Conservation (phyloP, 2,888 invertebrate species). For the Dryococelus australis region DNA sequence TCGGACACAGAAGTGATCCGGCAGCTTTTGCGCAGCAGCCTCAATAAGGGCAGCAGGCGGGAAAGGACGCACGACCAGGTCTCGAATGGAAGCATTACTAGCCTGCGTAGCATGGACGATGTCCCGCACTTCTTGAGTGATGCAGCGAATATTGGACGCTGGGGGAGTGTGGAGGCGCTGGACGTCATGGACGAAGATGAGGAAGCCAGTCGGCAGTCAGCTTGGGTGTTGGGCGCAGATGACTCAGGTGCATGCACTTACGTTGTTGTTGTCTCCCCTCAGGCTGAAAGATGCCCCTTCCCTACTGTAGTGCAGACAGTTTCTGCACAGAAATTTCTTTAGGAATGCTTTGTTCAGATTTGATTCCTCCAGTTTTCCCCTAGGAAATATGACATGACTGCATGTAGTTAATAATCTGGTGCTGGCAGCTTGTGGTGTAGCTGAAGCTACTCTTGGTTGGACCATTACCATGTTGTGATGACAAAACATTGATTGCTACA, state of each 20-base stretch:
- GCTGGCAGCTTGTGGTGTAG: no score
- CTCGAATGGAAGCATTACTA: constrained; percentile 39
- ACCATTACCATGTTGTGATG: no score
- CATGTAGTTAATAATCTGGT: no score
- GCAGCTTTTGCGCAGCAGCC: not conserved
- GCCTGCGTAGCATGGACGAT: constrained; percentile 53
- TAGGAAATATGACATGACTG: no score
- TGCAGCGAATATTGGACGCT: constrained; percentile 53
- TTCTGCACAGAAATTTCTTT: no score
- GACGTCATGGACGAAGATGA: not conserved
- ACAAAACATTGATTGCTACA: no score
- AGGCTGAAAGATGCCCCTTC: not conserved
- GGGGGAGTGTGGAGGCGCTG: constrained; percentile 52
- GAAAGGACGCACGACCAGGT: not conserved
- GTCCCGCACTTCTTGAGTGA: constrained; percentile 51
- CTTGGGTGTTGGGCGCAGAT: constrained; percentile 55
- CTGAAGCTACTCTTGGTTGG: no score
- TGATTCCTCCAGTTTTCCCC: no score
- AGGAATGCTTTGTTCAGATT: no score
- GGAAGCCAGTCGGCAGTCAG: constrained; percentile 17
- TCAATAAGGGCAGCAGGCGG: not conserved
- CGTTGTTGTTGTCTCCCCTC: not conserved
- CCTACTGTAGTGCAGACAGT: no score
- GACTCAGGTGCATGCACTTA: constrained; percentile 36
- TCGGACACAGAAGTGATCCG: not conserved